A percentile compares a stretch with the other conserved stretches of the same genome.
Conservation (phyloP, 2,888 invertebrate genomes). For the Scrobipalpa atriplicella region DNA sequence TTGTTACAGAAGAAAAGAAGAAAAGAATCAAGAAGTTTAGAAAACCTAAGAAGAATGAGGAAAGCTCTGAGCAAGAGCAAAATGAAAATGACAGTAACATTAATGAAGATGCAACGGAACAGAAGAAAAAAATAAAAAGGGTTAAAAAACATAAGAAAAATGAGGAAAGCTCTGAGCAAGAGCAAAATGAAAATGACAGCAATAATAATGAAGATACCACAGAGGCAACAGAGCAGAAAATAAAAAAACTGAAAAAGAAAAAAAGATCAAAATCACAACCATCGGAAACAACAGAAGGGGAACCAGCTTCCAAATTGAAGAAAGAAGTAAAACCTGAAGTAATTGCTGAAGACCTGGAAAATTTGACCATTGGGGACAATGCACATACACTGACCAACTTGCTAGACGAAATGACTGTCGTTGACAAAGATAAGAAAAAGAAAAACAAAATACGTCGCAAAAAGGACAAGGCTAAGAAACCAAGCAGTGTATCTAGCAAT, state of each 20-base stretch:
- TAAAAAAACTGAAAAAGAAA: constrained; percentile 56
- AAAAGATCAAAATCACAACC: constrained; percentile 42
- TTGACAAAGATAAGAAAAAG: constrained; percentile 61
- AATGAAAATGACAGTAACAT: constrained; percentile 39
- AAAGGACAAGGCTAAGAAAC: constrained; percentile 44
- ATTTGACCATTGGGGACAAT: constrained; percentile 69
- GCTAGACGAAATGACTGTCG: constrained; percentile 71
- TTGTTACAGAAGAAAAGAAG: constrained; percentile 34
- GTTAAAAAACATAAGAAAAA: constrained; percentile 40
- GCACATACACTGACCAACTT: constrained; percentile 64
- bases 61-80: constrained; percentile 39
- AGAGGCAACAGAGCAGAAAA: constrained; percentile 40
- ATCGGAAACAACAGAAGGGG: constrained; percentile 43
- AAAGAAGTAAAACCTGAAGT: constrained; percentile 57
- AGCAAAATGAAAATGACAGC: constrained; percentile 35
- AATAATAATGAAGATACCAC: constrained; percentile 34
- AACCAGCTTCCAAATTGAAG: constrained; percentile 51
- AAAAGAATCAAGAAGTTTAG: constrained; percentile 49
- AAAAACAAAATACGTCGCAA: constrained; percentile 52
- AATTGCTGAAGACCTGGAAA: constrained; percentile 62
- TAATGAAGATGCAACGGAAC: constrained; percentile 30
- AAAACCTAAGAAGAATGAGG: constrained; percentile 38
- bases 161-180: constrained; percentile 36
- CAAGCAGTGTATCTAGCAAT: constrained; percentile 35
- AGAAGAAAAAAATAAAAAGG: constrained; percentile 49